Evolutionary conservation across 2,113 vertebrate genomes (phyloP), one percentile per base, ranked within the genome.

Genomic region (Eurypyga helias): DNA sequence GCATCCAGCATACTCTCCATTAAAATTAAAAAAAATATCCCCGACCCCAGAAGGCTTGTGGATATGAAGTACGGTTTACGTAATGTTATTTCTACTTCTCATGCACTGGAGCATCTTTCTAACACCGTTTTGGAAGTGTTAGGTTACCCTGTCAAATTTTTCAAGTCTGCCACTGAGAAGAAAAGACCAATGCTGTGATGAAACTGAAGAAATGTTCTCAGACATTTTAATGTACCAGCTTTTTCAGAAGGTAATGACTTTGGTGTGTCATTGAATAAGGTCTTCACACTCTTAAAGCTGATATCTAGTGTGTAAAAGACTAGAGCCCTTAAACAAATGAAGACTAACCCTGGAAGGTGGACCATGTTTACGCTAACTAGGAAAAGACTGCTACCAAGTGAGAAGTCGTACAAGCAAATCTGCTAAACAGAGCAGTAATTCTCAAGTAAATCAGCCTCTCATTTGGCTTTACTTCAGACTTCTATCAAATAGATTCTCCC

Each of bases 111-210:
- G 94, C 77, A 96, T 92, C 73, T 71, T 93, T 64, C 77, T 93
- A 82, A 89, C 90, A 86, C 83, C 0, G 7, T 67, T 87, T 55
- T 91, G 72, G 80, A 94, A 95, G 94, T 92, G 91, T 97, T 89
- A 93, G 92, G 90, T 89, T 96, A 77, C 34, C 66, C 91, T 95
- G 95, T 86, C 92, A 97, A 86, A 84, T 82, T 91, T 93, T 95
- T 95, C 85, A 79, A 94, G 95, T 84, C 78, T 95, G 77, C 93
- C 81, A 81, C 89, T 79, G 80, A 89, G 92, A 84, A 96, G 88
- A 88, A 86, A 93, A 96, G 93, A 95, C 93, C 87, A 90, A 72
- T 91, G 84, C 69, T 89, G 94, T 83, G 92, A 96, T 77, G 87
- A 91, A 92, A 92, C 86, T 23, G 73, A 87, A 80, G 79, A 94